Evolutionary conservation across 2,888 invertebrate genomes (phyloP).

Genomic region (Callyntrura guangdongensis): DNA sequence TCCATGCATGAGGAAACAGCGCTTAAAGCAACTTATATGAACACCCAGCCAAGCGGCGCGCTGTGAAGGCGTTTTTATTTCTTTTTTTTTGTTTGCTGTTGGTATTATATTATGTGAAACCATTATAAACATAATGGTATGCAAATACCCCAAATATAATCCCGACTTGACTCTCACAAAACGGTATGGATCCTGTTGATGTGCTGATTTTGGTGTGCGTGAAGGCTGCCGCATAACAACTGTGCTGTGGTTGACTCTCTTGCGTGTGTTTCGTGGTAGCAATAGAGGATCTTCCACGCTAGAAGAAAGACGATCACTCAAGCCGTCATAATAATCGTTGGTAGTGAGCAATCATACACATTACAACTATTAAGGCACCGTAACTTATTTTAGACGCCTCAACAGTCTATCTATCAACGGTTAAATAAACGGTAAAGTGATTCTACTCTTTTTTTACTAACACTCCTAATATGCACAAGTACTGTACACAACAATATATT

Average conservation of each 20-base stretch:
- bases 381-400: not conserved
- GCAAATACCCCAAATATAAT: not conserved
- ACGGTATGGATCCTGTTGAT: not conserved
- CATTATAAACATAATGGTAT: not conserved
- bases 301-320: slow-evolving; percentile 46
- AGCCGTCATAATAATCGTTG: slow-evolving; percentile 14
- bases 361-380: not conserved
- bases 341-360: not conserved
- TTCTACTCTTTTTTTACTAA: too few species aligned
- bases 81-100: slow-evolving; percentile 12
- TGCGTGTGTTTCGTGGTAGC: not conserved
- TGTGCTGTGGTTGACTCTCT: not conserved
- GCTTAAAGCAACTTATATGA: not conserved
- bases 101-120: not conserved
- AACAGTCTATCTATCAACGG: too few species aligned
- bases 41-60: too few species aligned
- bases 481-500: too few species aligned
- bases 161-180: not conserved
- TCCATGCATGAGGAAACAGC: not conserved
- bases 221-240: not conserved
- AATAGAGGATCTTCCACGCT: not conserved
- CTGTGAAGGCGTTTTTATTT: not conserved
- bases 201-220: slow-evolving; percentile 12
- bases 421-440: too few species aligned
- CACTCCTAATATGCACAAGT: not conserved